Base-by-base conservation (phyloP, 2,113 vertebrate genomes). In the Hippolais icterina region DNA sequence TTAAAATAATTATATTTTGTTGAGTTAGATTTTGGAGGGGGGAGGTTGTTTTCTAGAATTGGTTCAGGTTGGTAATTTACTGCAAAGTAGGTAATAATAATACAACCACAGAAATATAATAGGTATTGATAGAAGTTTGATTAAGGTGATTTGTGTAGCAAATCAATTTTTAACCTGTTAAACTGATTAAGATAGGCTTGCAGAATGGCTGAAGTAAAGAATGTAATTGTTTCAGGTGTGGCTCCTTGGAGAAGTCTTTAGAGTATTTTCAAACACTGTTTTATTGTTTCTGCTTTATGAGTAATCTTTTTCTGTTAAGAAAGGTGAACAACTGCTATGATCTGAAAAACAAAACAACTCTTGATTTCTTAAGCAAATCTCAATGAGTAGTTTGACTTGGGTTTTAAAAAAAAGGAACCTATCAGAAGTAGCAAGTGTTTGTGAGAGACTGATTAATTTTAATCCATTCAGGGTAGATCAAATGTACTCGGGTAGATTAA, bases 1-100 rank as follows among this genome's bases (percentile, higher is more conserved):
- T 78, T 81, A 47, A 94, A 97, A 90, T 93, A 86, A 81, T 75
- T 59, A n/a, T 83, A 70, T 90, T 94, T 91, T 92, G 42, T 92
- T 90, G 86, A 91, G 86, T 88, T 96, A 84, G 68, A n/a, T 84
- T 90, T 94, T 93, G 53, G 56, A 81, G 22, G 64, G 47, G 21
- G n/a, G 6, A 54, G 15, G 56, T 49, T 83, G 68, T 61, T 93
- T 90, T 74, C 75, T 80, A 42, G 83, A 46, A 66, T 93, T 44
- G 47, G 64, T 83, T 89, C 74, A 54, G 29, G 35, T 65, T 50
- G 50, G 35, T 77, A 86, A 81, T 90, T 92, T 89, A 83, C 47
- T 92, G 91, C 86, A 41, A 78, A 94, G 56, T 70, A 95, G 47
- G 56, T 93, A 89, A 89, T 87, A 85, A 91, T 90, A 78, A 90